A percentile compares a stretch with the other conserved stretches of the same genome.
phyloP scores from a whole-genome alignment of 2,113 vertebrate species.

The Cryptotis parvus region DNA sequence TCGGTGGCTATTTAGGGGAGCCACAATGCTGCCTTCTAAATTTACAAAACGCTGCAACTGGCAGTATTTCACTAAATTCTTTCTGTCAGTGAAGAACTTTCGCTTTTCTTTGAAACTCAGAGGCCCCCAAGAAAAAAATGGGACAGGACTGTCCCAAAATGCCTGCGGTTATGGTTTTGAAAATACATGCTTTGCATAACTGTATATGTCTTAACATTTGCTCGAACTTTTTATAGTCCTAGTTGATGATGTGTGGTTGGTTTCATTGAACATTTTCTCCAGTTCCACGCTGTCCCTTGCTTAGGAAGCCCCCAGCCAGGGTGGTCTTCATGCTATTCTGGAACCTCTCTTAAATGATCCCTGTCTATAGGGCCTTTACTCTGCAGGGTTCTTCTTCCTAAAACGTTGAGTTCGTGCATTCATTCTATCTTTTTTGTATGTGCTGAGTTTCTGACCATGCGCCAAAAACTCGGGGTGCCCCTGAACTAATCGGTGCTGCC shows the following conservation, averaged over 20 bases:
- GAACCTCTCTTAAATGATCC: not conserved
- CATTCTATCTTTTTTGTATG: not conserved
- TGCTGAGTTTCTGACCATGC: not conserved
- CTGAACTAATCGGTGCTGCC: not conserved
- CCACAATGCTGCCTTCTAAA: slow-evolving; percentile 61
- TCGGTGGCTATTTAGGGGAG: slow-evolving; percentile 40
- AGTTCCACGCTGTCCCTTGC: not conserved
- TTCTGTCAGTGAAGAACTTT: slow-evolving; percentile 67
- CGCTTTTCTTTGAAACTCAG: slow-evolving; percentile 55
- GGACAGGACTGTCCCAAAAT: not conserved
- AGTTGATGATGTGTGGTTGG: slow-evolving; percentile 17
- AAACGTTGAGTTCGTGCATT: slow-evolving; percentile 15
- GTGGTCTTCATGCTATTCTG: not conserved
- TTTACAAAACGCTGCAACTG: slow-evolving; percentile 36
- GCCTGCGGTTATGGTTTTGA: slow-evolving; percentile 65
- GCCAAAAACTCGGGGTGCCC: not conserved
- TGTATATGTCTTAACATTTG: slow-evolving; percentile 27
- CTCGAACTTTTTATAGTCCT: slow-evolving; percentile 49
- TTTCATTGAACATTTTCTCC: not conserved
- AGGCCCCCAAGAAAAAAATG: slow-evolving; percentile 48
- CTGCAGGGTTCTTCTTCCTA: not conserved
- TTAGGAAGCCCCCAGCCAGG: not conserved
- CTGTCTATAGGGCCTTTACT: not conserved
- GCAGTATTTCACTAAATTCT: slow-evolving; percentile 57
- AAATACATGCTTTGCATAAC: slow-evolving; percentile 37